These are phyloP conservation scores for Lordiphosa collinella DNA, from an alignment of 1,140 invertebrate species.

Conservation along the genomic window DNA sequence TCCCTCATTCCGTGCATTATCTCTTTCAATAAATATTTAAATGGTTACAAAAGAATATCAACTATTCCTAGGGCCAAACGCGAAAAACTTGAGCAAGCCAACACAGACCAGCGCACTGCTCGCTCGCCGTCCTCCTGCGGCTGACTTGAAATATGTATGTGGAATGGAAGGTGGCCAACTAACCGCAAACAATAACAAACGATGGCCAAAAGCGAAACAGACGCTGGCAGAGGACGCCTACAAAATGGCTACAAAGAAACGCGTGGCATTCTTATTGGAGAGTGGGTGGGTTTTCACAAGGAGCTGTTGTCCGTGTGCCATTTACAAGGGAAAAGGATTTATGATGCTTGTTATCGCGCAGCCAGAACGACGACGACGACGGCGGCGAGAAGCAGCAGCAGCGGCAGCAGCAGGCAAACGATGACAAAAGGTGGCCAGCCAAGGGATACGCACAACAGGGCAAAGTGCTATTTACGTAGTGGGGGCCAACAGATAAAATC, in stretches of 20 bases:
- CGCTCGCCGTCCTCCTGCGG: too few relatives aligned
- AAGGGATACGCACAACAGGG: not conserved
- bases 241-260: constrained; percentile 31
- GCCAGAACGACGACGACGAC: constrained; percentile 31
- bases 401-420: constrained; percentile 33
- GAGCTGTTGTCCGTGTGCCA: constrained; percentile 44
- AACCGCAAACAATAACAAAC: constrained; percentile 77
- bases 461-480: constrained; percentile 47
- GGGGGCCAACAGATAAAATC: constrained; percentile 50
- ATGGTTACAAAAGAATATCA: too few relatives aligned
- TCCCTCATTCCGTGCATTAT: not conserved
- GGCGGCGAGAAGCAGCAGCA: constrained; percentile 16
- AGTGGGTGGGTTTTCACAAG: not conserved
- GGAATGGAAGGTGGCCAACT: constrained; percentile 42
- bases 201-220: constrained; percentile 68
- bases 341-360: constrained; percentile 72
- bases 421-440: constrained; percentile 65
- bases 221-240: constrained; percentile 43
- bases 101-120: too few relatives aligned
- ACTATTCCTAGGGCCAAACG: too few relatives aligned
- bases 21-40: too few relatives aligned
- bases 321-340: constrained; percentile 71
- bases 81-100: too few relatives aligned
- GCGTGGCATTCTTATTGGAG: not conserved
- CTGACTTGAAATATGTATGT: constrained; percentile 8